Evolutionary conservation across 2,888 invertebrate species (phyloP).

Genomic region (Abrostola tripartita): DNA sequence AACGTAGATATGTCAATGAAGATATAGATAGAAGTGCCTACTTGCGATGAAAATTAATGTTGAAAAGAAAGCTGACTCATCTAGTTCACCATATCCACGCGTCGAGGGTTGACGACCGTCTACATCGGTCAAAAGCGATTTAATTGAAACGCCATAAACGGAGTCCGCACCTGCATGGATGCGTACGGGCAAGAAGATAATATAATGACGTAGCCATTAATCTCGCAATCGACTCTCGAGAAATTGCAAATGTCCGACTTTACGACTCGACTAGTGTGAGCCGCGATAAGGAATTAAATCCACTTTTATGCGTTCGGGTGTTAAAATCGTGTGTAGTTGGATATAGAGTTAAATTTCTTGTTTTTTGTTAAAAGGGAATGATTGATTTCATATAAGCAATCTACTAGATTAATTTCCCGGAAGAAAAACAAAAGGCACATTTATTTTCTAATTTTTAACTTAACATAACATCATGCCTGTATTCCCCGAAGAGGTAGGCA

Average conservation of each 20-base stretch:
- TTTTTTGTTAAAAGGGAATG: not conserved
- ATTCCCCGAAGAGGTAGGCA: no score
- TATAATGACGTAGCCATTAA: constrained; percentile 57
- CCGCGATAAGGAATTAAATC: constrained; percentile 43
- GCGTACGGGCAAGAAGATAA: constrained; percentile 55
- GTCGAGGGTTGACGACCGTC: constrained; percentile 57
- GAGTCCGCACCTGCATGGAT: constrained; percentile 72
- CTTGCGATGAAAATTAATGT: constrained; percentile 44
- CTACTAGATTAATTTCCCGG: no score
- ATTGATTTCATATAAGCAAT: no score
- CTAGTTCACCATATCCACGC: constrained; percentile 43
- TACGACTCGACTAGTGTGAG: constrained; percentile 43
- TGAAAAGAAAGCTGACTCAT: constrained; percentile 47
- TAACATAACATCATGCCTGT: no score
- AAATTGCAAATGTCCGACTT: constrained; percentile 55
- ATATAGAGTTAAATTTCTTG: constrained; percentile 7
- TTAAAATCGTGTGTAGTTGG: constrained; percentile 24
- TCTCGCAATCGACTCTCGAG: constrained; percentile 57
- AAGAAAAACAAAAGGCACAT: not conserved
- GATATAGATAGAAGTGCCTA: constrained; percentile 10
- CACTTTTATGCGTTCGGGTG: constrained; percentile 36
- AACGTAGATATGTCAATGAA: constrained; percentile 15
- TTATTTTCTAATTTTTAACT: no score
- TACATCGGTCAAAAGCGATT: constrained; percentile 80
- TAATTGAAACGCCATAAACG: constrained; percentile 83